A percentile compares a stretch with the other conserved stretches of the same genome.
These are phyloP conservation scores for Sinohyriopsis cumingii DNA, from an alignment of 2,888 invertebrate genomes.

Conservation along the genomic window DNA sequence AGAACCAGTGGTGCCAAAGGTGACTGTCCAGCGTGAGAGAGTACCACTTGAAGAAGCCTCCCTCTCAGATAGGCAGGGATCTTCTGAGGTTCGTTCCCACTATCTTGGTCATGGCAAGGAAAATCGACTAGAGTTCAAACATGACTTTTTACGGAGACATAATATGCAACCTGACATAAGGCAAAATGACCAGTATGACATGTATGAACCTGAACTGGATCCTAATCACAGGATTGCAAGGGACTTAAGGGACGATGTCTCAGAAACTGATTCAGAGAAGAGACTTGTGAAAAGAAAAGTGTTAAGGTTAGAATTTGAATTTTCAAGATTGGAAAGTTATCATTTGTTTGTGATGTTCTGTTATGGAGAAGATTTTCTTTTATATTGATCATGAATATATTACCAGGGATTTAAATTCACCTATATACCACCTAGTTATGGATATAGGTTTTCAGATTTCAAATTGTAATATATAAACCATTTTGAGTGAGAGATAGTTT, in stretches of 20 bases:
- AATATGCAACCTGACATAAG: neutral
- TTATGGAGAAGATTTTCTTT: too few relatives aligned
- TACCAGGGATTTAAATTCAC: too few relatives aligned
- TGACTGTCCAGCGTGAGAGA: slow-evolving; percentile 18
- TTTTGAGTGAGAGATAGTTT: too few relatives aligned
- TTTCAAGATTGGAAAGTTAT: too few relatives aligned
- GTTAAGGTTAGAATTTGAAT: slow-evolving; percentile 43
- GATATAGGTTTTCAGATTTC: too few relatives aligned
- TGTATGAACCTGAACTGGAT: too few relatives aligned
- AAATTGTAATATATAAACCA: too few relatives aligned
- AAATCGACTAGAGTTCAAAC: neutral
- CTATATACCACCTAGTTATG: too few relatives aligned
- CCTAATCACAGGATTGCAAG: slow-evolving; percentile 27
- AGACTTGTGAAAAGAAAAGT: slow-evolving; percentile 60
- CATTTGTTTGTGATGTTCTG: too few relatives aligned
- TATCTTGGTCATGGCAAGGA: neutral
- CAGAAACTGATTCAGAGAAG: slow-evolving; percentile 55
- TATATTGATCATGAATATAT: too few relatives aligned
- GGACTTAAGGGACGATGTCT: slow-evolving; percentile 42
- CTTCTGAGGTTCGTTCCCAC: too few relatives aligned
- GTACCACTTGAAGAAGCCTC: slow-evolving; percentile 43
- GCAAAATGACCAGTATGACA: neutral
- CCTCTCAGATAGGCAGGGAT: neutral
- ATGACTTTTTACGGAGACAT: neutral
- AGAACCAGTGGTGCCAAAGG: neutral